Conservation (phyloP, 2,113 vertebrate species). For the Pyrgilauda ruficollis region DNA sequence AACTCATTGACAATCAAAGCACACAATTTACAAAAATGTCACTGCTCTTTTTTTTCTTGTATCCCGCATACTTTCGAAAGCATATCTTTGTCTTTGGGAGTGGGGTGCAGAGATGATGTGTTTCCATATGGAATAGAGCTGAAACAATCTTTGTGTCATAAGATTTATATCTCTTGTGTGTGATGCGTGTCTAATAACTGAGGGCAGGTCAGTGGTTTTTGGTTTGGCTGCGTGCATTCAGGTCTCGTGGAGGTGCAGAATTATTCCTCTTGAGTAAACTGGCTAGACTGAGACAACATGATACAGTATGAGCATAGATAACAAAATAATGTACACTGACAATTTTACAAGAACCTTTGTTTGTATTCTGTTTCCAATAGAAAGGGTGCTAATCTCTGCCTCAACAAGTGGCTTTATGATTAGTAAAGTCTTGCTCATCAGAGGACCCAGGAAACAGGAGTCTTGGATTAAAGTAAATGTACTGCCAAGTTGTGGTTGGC, state of each 20-base stretch:
- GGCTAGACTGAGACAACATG: neutral
- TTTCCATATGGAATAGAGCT: neutral
- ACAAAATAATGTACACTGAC: too few species aligned
- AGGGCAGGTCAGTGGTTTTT: neutral
- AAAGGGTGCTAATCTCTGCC: neutral
- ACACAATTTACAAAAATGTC: slow-evolving; percentile 2
- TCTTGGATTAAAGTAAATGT: neutral
- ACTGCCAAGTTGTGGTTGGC: neutral
- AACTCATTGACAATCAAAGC: slow-evolving; percentile 22
- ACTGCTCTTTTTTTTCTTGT: neutral
- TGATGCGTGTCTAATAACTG: neutral
- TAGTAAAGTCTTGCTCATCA: neutral
- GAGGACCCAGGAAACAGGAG: neutral
- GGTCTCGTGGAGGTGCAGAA: neutral
- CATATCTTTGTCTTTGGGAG: neutral
- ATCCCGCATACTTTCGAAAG: neutral
- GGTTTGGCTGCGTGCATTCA: neutral
- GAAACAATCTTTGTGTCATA: neutral
- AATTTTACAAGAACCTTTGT: neutral
- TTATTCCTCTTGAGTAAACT: neutral
- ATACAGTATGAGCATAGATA: neutral
- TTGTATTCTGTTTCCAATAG: neutral
- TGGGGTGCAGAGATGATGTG: neutral
- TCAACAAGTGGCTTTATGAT: neutral
- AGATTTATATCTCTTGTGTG: neutral